Percentiles rank a stretch among this genome's conserved stretches.
Evolutionary conservation across 2,888 invertebrate genomes (phyloP).

Genomic region (Bombylius discolor): DNA sequence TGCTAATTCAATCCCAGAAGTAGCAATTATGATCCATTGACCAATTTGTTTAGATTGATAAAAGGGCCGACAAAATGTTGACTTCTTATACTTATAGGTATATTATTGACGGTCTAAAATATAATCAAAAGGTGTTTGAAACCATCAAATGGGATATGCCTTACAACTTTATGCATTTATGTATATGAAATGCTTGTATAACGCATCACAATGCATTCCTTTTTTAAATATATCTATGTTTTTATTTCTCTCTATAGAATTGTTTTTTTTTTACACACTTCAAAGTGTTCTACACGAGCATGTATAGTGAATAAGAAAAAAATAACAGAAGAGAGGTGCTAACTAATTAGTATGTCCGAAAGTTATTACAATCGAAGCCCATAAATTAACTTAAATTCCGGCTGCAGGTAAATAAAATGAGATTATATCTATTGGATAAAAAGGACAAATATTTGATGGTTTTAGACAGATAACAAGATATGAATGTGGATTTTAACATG

Average conservation of each 20-base stretch:
- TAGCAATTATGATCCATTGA: slow-evolving; percentile 9
- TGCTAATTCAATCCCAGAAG: slow-evolving; percentile 3
- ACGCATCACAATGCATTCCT: too few relatives aligned
- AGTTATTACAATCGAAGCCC: slow-evolving; percentile 8
- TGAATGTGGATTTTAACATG: slow-evolving; percentile 11
- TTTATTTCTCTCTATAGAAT: too few relatives aligned
- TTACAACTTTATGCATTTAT: too few relatives aligned
- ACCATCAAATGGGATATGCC: neutral
- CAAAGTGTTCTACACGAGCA: too few relatives aligned
- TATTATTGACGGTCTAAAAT: neutral
- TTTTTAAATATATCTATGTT: too few relatives aligned
- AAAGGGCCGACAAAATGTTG: neutral
- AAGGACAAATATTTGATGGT: slow-evolving; percentile 13
- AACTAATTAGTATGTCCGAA: slow-evolving; percentile 15
- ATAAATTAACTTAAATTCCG: slow-evolving; percentile 9
- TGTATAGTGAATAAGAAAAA: neutral
- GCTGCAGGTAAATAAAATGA: slow-evolving; percentile 5
- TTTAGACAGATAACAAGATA: slow-evolving; percentile 10
- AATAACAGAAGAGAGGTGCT: slow-evolving; percentile 12
- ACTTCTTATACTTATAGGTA: neutral
- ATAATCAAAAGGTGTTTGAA: slow-evolving; percentile 5
- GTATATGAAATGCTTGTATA: too few relatives aligned
- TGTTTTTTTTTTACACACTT: too few relatives aligned
- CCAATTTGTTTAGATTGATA: slow-evolving; percentile 11
- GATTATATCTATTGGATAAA: neutral